A percentile compares a stretch with the other conserved stretches of the same genome.
Evolutionary conservation across 2,113 vertebrate genomes (phyloP).

Genomic region (Ifrita kowaldi): DNA sequence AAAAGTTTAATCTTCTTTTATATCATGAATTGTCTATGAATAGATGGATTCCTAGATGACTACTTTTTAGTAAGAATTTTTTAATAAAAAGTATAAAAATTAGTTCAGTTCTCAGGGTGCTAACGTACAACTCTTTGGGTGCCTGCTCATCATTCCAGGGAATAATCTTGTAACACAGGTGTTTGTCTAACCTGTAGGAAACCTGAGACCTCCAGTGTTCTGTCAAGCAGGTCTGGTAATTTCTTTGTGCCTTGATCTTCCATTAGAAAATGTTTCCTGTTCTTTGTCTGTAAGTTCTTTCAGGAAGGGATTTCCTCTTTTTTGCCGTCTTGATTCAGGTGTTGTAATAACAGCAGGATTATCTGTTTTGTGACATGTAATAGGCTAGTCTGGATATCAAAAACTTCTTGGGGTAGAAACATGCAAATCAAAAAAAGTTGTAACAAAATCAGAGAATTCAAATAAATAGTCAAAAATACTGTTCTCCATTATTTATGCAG

Average conservation of each 20-base stretch:
- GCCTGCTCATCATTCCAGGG: neutral
- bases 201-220: neutral
- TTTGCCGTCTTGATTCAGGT: neutral
- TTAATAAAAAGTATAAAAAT: neutral
- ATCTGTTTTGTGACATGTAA: neutral
- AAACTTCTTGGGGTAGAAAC: neutral
- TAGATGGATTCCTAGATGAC: neutral
- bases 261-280: neutral
- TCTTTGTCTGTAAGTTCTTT: neutral
- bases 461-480: neutral
- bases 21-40: neutral
- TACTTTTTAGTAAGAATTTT: neutral
- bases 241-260: neutral
- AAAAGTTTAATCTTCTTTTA: neutral
- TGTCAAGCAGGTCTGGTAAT: neutral
- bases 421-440: neutral
- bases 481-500: neutral
- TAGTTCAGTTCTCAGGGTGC: neutral
- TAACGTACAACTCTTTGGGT: neutral
- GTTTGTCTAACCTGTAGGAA: neutral
- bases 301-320: neutral
- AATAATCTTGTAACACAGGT: neutral
- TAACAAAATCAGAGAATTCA: neutral
- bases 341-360: neutral
- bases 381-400: neutral